Percentiles rank a stretch among this genome's conserved stretches.
These are phyloP conservation scores for Brachyptera risi DNA, from an alignment of 2,888 invertebrate genomes.

Conservation along the genomic window DNA sequence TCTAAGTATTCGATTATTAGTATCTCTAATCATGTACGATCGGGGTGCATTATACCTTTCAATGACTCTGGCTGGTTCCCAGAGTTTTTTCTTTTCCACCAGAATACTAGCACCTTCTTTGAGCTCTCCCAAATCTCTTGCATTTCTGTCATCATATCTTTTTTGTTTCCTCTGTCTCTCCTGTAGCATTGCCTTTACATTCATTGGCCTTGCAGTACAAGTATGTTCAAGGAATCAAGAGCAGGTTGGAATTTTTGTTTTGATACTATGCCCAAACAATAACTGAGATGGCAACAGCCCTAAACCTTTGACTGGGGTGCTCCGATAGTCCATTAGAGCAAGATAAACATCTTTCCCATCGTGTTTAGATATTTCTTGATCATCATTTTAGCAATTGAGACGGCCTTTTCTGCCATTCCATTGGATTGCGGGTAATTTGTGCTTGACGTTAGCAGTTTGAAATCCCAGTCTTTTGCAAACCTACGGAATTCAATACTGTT, in stretches of 20 bases:
- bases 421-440: background rate
- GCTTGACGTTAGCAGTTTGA: background rate
- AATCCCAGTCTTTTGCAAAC: background rate
- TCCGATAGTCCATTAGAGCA: background rate
- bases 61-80: constrained; percentile 1
- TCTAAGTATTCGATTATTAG: background rate
- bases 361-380: background rate
- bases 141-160: background rate
- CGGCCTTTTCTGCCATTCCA: background rate
- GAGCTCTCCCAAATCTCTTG: background rate
- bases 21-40: background rate
- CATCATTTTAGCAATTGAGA: too few species aligned
- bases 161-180: background rate
- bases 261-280: background rate
- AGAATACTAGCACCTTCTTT: background rate
- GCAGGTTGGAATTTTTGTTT: background rate
- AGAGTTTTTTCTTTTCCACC: background rate
- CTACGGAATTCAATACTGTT: background rate
- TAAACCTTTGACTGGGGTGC: background rate
- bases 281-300: constrained; percentile 3
- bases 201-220: background rate
- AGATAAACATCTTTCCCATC: background rate
- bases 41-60: background rate
- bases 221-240: background rate
- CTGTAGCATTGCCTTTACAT: background rate